Base-by-base conservation (phyloP, 2,113 vertebrate genomes). In the Macquaria australasica region DNA sequence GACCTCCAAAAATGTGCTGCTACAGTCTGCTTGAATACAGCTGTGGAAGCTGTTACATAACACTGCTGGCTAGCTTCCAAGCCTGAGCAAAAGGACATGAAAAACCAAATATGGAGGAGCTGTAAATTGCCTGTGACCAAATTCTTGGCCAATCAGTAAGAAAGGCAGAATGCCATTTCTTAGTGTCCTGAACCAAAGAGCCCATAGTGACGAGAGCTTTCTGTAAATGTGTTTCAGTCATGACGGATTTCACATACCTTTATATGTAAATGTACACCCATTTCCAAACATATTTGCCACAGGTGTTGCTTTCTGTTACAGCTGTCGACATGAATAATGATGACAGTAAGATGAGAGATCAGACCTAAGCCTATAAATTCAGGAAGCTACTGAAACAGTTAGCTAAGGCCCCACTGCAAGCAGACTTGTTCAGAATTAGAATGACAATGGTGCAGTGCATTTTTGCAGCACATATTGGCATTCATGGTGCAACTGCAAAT, bases 21-120 rank as follows among this genome's bases (percentile, higher is more conserved):
- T 53, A 16, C 39, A 77, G 41, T 34, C 48, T 69, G 41, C 68
- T 53, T 39, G 2, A 72, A 66, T 43, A 45, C 50, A 76, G 39
- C 71, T 80, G 69, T 37, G n/a, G 82, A 72, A 59, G 53, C 3
- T 23, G 80, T 82, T 84, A 84, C n/a, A n/a, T 86, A 90, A 91
- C 53, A 6, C 51, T 58, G 21, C 43, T 81, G 55, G 50, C 75
- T 39, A 55, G 23, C 45, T 34, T 75, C 73, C 67, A 74, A 67
- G 31, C 23, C 50, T 34, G 31, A 56, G 48, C 31, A 62, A 77
- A 81, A 71, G 56, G 39, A 85, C 28, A 56, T 43, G 69, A 67
- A 84, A 74, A 88, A 76, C 0, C 77, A 84, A 71, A 81, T 76
- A 73, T 50, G 16, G 41, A 31, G 25, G 37, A 51, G 23, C 51